phyloP scores from a whole-genome alignment of 30 jellyfish, hydroid and myxozoan genomes.

The Aurelia sp. region DNA sequence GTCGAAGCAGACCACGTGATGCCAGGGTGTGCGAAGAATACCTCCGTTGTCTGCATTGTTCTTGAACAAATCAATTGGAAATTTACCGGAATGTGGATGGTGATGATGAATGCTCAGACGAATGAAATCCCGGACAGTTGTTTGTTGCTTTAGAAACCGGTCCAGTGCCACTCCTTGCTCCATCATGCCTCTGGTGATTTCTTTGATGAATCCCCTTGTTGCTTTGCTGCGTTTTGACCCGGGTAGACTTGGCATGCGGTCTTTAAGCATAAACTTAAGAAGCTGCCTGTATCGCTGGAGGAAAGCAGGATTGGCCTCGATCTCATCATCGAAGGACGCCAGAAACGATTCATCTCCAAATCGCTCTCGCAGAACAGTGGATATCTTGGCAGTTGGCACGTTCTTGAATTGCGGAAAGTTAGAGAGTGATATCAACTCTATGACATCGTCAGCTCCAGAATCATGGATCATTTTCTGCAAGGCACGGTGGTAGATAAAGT shows the following conservation, averaged over 20 bases:
- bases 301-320: constrained; percentile 14
- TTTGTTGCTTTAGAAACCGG: constrained; percentile 37
- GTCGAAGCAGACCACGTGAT: constrained; percentile 48
- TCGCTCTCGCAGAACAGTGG: constrained; percentile 11
- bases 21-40: constrained; percentile 76
- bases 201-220: constrained; percentile 28
- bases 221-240: constrained; percentile 39
- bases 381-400: constrained; percentile 15
- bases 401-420: constrained; percentile 42
- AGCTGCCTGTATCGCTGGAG: constrained; percentile 31
- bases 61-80: constrained; percentile 52
- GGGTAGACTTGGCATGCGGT: constrained; percentile 33
- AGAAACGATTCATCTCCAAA: constrained; percentile 22
- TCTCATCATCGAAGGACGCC: constrained; percentile 28
- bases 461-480: constrained; percentile 26
- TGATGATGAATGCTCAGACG: constrained; percentile 69
- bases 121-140: constrained; percentile 1
- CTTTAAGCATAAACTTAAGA: constrained; percentile 54
- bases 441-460: constrained; percentile 49
- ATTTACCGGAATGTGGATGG: constrained; percentile 54
- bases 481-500: constrained; percentile 33
- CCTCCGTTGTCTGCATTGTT: constrained; percentile 10
- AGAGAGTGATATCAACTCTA: constrained; percentile 41
- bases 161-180: constrained; percentile 74
- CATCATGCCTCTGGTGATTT: constrained; percentile 61